A percentile compares a stretch with the other conserved stretches of the same genome.
phyloP scores from a whole-genome alignment of 2,797 vertebrate genomes.

The Glyptemys insculpta region DNA sequence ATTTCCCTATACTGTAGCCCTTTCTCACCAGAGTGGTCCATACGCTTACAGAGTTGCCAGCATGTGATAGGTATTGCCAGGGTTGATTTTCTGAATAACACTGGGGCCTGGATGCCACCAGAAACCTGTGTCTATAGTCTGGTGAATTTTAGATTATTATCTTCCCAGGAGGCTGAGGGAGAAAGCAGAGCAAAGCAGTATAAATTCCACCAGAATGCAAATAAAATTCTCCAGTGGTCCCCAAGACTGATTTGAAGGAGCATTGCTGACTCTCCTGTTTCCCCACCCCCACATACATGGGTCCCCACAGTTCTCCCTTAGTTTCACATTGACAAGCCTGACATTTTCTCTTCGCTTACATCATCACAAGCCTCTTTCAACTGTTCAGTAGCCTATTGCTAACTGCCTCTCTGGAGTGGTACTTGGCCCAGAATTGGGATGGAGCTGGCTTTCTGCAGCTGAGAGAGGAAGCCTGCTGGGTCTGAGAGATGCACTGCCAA shows the following conservation, averaged over 20 bases:
- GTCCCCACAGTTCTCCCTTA: background rate
- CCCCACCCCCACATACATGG: background rate
- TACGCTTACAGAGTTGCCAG: background rate
- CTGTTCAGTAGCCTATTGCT: too few species aligned
- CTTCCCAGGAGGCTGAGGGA: background rate
- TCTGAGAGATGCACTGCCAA: background rate
- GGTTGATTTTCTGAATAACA: background rate
- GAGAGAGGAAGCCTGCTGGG: background rate
- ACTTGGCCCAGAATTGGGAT: background rate
- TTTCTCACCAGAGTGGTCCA: background rate
- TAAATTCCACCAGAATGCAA: background rate
- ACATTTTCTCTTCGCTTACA: background rate
- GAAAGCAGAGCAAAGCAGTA: background rate
- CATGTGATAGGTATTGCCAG: fast-evolving
- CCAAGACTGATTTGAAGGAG: background rate
- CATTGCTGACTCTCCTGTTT: background rate
- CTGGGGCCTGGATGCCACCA: background rate
- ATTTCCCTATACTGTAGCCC: fast-evolving
- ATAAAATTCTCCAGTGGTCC: background rate
- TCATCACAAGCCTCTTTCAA: background rate
- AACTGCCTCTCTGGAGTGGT: background rate
- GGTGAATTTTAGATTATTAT: background rate
- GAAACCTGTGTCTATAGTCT: background rate
- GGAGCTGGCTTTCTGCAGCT: background rate
- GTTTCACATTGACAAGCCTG: background rate